A percentile compares a stretch with the other conserved stretches of the same genome.
Evolutionary conservation across 2,797 vertebrate species (phyloP).

Genomic region (Scomberomorus guttatus): DNA sequence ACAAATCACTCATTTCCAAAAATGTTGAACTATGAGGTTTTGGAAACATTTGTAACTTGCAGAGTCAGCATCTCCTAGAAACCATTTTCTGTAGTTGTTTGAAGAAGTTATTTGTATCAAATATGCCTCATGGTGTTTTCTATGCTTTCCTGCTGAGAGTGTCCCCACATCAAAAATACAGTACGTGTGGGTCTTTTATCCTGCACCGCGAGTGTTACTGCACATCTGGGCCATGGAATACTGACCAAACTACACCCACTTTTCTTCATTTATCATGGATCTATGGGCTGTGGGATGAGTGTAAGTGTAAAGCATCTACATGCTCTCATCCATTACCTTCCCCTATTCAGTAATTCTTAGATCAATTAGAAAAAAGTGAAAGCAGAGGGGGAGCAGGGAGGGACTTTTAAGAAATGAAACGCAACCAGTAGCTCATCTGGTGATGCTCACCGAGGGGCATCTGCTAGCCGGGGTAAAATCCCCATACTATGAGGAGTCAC

Average conservation of each 20-base stretch:
- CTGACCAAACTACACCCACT: background rate
- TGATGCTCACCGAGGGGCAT: constrained; percentile 69
- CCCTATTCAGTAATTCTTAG: constrained; percentile 46
- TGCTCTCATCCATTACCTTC: constrained; percentile 31
- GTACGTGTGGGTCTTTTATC: constrained; percentile 22
- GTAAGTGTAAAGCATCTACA: constrained; percentile 1
- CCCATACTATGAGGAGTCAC: constrained; percentile 77
- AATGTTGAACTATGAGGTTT: background rate
- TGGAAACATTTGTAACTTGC: too few species aligned
- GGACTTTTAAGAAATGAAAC: constrained; percentile 55
- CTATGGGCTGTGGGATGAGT: constrained; percentile 3
- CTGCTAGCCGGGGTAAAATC: constrained; percentile 69
- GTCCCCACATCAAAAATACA: constrained; percentile 34
- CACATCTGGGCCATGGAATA: constrained; percentile 22
- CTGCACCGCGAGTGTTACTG: constrained; percentile 3
- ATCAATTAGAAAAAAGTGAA: constrained; percentile 58
- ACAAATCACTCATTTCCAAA: background rate
- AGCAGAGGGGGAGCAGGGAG: constrained; percentile 16
- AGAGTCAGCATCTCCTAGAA: background rate
- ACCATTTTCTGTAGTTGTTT: background rate
- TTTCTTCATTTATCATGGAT: constrained; percentile 18
- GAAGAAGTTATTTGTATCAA: constrained; percentile 9
- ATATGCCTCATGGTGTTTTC: constrained; percentile 1
- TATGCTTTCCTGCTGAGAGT: background rate
- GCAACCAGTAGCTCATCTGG: constrained; percentile 67